These are phyloP conservation scores for Siphlonurus alternatus DNA, from an alignment of 2,888 invertebrate genomes.

Conservation along the genomic window DNA sequence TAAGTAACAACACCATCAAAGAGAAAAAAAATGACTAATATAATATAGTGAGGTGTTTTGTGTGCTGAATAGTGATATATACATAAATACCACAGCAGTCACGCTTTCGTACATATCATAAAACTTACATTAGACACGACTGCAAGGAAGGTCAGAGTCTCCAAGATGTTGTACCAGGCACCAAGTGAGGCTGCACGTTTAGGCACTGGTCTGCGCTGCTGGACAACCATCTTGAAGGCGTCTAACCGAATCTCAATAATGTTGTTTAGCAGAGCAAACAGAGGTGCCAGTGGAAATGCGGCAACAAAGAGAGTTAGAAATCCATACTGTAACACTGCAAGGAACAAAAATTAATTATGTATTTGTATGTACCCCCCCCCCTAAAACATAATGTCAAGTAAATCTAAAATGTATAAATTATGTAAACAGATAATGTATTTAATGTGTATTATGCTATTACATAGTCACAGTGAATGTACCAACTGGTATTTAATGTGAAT, in stretches of 20 bases:
- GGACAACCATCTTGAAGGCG: constrained; percentile 10
- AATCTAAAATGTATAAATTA: background rate
- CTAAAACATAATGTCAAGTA: background rate
- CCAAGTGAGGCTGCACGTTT: constrained; percentile 10
- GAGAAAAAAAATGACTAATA: too few relatives aligned
- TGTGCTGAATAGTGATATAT: too few relatives aligned
- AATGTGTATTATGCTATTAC: too few relatives aligned
- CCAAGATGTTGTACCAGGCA: constrained; percentile 10
- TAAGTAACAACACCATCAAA: too few relatives aligned
- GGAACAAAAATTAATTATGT: background rate
- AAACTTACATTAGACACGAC: constrained; percentile 11
- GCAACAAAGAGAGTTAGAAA: constrained; percentile 47
- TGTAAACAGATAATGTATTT: too few relatives aligned
- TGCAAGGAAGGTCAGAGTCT: constrained; percentile 10
- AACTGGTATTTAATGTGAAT: background rate
- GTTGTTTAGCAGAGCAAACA: constrained; percentile 44
- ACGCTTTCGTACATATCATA: background rate
- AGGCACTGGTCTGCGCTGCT: constrained; percentile 9
- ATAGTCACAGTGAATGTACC: too few relatives aligned
- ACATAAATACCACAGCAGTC: too few relatives aligned
- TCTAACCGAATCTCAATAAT: constrained; percentile 34
- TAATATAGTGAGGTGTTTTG: too few relatives aligned
- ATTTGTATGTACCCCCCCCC: background rate
- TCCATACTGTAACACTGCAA: constrained; percentile 43
- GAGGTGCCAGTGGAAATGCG: constrained; percentile 46